These are phyloP conservation scores for Hystrix brachyura DNA, from an alignment of 2,113 vertebrate species.

Conservation along the genomic window DNA sequence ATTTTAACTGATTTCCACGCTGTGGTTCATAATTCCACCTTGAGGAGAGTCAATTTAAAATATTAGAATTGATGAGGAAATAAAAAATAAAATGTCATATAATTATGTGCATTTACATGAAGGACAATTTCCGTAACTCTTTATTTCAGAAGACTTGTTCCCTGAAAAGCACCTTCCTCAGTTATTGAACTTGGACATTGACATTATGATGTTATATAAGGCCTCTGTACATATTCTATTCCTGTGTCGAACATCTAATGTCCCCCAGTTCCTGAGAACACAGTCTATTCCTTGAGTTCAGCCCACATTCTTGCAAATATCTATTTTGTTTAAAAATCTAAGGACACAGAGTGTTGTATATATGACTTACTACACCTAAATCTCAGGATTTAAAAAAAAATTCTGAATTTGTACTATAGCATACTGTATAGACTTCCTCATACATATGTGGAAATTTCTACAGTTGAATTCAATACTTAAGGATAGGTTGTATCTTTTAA, in stretches of 20 bases:
- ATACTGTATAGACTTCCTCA: background rate
- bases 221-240: background rate
- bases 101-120: slow-evolving; percentile 21
- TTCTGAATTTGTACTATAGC: background rate
- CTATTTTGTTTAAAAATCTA: background rate
- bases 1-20: background rate
- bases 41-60: slow-evolving; percentile 50
- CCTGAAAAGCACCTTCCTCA: background rate
- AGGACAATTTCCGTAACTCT: background rate
- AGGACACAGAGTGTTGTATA: background rate
- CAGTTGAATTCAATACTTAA: background rate
- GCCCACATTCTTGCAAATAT: background rate
- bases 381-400: background rate
- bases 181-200: background rate
- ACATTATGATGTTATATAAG: background rate
- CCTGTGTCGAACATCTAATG: background rate
- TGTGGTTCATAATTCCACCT: slow-evolving; percentile 43
- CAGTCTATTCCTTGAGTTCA: background rate
- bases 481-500: background rate
- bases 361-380: background rate
- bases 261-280: background rate
- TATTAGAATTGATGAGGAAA: slow-evolving; percentile 40
- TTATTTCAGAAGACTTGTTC: background rate
- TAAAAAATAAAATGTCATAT: background rate
- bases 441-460: background rate